Evolutionary conservation across 2,888 invertebrate genomes (phyloP), one percentile per base, ranked within the genome.

Genomic region (Lucinisca nassula): DNA sequence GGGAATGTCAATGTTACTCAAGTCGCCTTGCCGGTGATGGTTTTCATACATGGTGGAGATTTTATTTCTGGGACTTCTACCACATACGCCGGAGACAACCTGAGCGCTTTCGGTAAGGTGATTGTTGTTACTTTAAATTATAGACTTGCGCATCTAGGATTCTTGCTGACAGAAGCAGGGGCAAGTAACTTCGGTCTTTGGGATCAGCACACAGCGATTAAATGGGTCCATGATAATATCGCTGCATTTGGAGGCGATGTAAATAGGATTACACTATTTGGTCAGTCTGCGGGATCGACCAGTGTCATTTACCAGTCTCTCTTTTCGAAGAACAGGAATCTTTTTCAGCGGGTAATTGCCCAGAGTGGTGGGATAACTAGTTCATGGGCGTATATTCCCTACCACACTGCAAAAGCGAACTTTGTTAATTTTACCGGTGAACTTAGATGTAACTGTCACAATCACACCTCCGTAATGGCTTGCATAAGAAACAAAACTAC

Each of bases 401-500:
- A 35, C 24, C 8, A 82, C 4, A 79, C 74, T 24, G 82, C 77
- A 17, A 82, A 82, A 27, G n/a, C n/a, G 27, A 78, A 70, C 12
- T 55, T 82, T 17, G 24, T 12, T 32, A 51, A 55, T 40, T n/a
- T 45, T 27, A 27, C 80, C 61, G 12, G 82, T 75, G 49, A 35
- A 12, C 21, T 67, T 3, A 35, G 67, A 4, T 67, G 67, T 21
- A 8, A 35, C 1, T 21, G 35, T 10, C 10, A 17, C 8, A 67
- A 21, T 24, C 32, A 35, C 21, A 10, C 35, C 17, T 72, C 79
- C 27, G 61, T 79, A 30, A 55, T 72, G 30, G 21, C 30, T 21
- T 87, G 87, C 55, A 49, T 87, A 8, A 67, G 67, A 67, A 35
- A 21, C 17, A 67, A 67, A 67, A 12, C 67, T 17, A 17, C 67